A percentile compares a stretch with the other conserved stretches of the same genome.
Conservation (phyloP, 92 coral and sea anemone genomes). For the Galaxea fascicularis region DNA sequence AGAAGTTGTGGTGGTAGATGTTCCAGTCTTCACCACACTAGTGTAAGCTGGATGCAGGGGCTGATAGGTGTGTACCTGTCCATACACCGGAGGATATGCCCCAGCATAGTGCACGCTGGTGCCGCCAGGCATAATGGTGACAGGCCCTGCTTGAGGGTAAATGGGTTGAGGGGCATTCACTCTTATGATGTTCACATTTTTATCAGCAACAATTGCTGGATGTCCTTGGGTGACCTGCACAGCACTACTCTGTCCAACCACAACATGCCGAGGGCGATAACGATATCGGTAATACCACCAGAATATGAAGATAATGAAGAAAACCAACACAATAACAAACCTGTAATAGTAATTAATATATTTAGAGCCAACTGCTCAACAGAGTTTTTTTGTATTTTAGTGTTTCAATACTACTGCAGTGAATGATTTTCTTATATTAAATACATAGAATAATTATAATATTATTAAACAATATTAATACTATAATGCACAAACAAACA, state of each 20-base stretch:
- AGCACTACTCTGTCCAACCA: constrained; percentile 35
- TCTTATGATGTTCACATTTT: background rate
- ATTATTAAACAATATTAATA: no score
- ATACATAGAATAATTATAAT: no score
- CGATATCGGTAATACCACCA: constrained; percentile 99
- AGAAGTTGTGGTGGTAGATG: background rate
- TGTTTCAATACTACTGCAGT: no score
- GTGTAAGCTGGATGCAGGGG: constrained; percentile 32
- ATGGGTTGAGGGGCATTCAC: constrained; percentile 22
- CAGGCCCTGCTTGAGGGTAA: constrained; percentile 20
- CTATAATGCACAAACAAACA: no score
- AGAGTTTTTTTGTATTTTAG: no score
- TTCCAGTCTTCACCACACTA: constrained; percentile 8
- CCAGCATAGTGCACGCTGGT: background rate
- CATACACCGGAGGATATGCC: constrained; percentile 27
- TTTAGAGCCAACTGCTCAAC: no score
- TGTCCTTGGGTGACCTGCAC: constrained; percentile 12
- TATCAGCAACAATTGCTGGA: background rate
- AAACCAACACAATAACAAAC: constrained; percentile 65
- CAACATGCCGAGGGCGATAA: constrained; percentile 76
- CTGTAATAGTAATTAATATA: constrained; percentile 29
- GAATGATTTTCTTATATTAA: no score
- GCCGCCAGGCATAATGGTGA: constrained; percentile 22
- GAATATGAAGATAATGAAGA: constrained; percentile 61
- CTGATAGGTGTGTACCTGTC: background rate